phyloP scores from a whole-genome alignment of 64 coral and sea anemone genomes.

The Actinia equina region DNA sequence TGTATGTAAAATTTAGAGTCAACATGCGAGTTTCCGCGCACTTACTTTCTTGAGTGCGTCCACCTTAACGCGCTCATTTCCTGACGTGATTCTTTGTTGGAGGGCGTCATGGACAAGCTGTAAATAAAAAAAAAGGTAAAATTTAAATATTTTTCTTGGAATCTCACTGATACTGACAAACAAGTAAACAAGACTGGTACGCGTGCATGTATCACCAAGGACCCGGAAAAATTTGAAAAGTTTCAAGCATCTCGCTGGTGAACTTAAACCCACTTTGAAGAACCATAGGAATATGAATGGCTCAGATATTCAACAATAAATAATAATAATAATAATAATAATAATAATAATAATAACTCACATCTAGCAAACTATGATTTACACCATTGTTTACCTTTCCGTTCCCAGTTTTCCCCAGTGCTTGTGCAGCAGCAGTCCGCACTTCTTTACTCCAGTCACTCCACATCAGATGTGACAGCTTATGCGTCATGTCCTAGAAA shows the following conservation, averaged over 20 bases:
- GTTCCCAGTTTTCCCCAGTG: slow-evolving; percentile 94
- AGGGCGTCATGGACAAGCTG: slow-evolving; percentile 98
- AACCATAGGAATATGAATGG: background rate
- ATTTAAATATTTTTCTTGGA: background rate
- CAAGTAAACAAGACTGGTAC: too few relatives aligned
- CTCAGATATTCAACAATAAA: background rate
- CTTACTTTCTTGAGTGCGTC: slow-evolving; percentile 92
- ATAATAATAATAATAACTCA: too few relatives aligned
- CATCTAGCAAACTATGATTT: too few relatives aligned
- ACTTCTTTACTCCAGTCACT: slow-evolving; percentile 97
- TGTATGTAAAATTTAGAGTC: too few relatives aligned
- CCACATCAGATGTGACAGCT: slow-evolving; percentile 95
- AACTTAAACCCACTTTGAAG: background rate
- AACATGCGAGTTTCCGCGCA: background rate
- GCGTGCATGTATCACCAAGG: too few relatives aligned
- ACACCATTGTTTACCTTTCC: slow-evolving; percentile 66
- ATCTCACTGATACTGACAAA: background rate
- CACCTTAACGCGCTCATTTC: slow-evolving; percentile 85
- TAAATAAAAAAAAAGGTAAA: background rate
- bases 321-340: too few relatives aligned
- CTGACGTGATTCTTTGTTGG: slow-evolving; percentile 67
- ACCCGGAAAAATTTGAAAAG: background rate
- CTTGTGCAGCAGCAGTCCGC: slow-evolving; percentile 78
- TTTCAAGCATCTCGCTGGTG: background rate
- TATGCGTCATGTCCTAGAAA: slow-evolving; percentile 81